Evolutionary conservation across 1,140 invertebrate species (phyloP).

Genomic region (Cryptotermes secundus): DNA sequence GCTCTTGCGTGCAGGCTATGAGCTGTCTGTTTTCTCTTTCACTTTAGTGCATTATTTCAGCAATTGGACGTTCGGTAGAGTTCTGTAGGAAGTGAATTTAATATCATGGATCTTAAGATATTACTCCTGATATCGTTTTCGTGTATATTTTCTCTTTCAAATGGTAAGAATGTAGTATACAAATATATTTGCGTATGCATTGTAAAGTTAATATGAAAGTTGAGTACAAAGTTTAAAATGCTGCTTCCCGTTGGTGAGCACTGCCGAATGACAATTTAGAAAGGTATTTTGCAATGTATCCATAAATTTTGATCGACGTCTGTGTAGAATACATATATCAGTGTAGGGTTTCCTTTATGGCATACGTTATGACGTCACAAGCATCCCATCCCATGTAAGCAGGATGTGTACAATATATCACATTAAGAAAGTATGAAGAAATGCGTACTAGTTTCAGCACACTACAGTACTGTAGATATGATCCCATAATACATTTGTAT

Average conservation of each 20-base stretch:
- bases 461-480: no score
- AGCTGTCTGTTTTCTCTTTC: background rate
- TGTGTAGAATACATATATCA: no score
- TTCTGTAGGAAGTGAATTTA: background rate
- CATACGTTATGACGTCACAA: no score
- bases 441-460: no score
- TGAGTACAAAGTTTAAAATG: background rate
- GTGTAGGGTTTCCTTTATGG: no score
- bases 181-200: background rate
- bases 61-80: background rate
- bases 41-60: background rate
- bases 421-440: no score
- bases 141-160: background rate
- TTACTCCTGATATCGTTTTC: background rate
- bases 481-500: no score
- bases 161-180: background rate
- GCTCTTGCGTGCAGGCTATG: background rate
- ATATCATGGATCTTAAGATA: background rate
- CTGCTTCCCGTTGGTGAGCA: background rate
- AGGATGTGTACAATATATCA: no score
- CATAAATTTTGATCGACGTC: no score
- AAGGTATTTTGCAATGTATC: background rate
- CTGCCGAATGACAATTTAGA: background rate
- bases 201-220: background rate
- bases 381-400: no score